phyloP scores from a whole-genome alignment of 1,140 invertebrate species.

The Latrodectus geometricus region DNA sequence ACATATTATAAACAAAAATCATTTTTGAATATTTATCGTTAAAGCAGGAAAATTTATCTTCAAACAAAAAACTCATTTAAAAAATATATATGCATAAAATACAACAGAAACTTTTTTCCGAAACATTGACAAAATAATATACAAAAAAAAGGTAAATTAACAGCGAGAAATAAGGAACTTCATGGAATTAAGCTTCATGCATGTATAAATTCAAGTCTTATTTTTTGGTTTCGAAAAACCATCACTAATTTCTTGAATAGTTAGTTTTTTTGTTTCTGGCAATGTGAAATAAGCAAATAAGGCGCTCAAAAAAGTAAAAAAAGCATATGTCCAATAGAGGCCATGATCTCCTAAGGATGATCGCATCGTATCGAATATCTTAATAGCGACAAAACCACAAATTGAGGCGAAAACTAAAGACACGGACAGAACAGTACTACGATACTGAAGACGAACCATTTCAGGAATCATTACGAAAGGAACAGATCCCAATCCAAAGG shows the following conservation, averaged over 20 bases:
- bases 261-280: conserved; percentile 91
- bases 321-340: conserved; percentile 85
- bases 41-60: too few species aligned
- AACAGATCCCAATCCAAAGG: conserved; percentile 81
- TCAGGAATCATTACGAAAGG: conserved; percentile 83
- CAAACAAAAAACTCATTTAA: too few species aligned
- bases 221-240: not conserved
- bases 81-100: too few species aligned
- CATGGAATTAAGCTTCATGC: too few species aligned
- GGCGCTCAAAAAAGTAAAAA: conserved; percentile 79
- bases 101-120: too few species aligned
- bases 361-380: conserved; percentile 72
- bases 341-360: conserved; percentile 77
- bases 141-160: too few species aligned
- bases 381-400: not conserved
- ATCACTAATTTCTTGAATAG: conserved; percentile 85
- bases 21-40: too few species aligned
- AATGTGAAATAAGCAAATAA: conserved; percentile 85
- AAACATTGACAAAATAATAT: too few species aligned
- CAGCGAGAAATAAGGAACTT: too few species aligned
- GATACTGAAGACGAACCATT: conserved; percentile 76
- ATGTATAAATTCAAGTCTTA: too few species aligned
- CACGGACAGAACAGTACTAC: conserved; percentile 80
- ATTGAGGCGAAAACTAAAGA: conserved; percentile 74
- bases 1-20: too few species aligned